These are phyloP conservation scores for Ypsolopha sequella DNA, from an alignment of 2,888 invertebrate genomes.

Conservation along the genomic window DNA sequence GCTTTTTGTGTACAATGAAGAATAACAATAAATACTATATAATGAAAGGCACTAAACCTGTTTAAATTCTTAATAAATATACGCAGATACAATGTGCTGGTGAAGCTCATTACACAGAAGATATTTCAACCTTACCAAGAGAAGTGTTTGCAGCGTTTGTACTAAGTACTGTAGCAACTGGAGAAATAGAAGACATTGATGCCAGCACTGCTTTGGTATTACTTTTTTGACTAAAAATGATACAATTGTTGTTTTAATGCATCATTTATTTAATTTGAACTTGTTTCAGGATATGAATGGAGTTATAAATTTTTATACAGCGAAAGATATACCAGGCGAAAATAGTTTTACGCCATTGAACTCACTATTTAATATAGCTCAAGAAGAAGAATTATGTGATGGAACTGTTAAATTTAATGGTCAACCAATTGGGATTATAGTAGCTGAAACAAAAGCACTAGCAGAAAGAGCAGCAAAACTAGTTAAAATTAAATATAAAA, in stretches of 20 bases:
- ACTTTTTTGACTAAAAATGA: not conserved
- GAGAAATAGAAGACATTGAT: constrained; percentile 70
- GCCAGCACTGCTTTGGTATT: constrained; percentile 72
- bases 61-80: no score
- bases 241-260: no score
- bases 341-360: constrained; percentile 65
- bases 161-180: constrained; percentile 52
- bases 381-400: constrained; percentile 52
- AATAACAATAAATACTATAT: no score
- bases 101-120: constrained; percentile 76
- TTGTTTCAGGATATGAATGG: constrained; percentile 66
- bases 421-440: constrained; percentile 51
- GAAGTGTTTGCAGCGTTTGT: constrained; percentile 78
- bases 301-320: constrained; percentile 72
- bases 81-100: constrained; percentile 72
- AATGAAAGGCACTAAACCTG: constrained; percentile 5
- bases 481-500: constrained; percentile 64
- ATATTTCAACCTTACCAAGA: constrained; percentile 64
- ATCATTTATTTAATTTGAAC: no score
- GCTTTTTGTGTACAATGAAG: no score
- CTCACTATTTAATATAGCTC: constrained; percentile 12
- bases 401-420: constrained; percentile 29
- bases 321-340: constrained; percentile 75
- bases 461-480: constrained; percentile 69
- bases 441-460: constrained; percentile 63